Percentiles rank a stretch among this genome's conserved stretches.
Conservation (phyloP, 2,797 vertebrate species). For the Podarcis siculus region DNA sequence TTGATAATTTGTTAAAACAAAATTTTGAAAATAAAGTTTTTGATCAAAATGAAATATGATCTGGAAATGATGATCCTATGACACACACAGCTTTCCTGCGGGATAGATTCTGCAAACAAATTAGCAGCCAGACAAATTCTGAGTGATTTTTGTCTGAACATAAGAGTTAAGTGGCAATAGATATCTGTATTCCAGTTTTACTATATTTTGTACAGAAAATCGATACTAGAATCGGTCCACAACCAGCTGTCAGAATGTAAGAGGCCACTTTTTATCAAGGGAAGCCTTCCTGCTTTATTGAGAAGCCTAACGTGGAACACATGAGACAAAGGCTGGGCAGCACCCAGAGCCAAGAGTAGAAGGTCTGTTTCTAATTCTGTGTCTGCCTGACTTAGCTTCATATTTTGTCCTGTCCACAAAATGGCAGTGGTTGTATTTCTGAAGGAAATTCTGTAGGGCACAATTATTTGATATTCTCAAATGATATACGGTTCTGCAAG, state of each 20-base stretch:
- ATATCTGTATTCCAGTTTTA: background rate
- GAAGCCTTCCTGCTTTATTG: background rate
- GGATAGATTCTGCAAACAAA: background rate
- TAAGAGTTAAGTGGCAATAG: background rate
- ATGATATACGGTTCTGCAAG: slow-evolving; percentile 11
- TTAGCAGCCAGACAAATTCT: background rate
- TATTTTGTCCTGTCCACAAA: background rate
- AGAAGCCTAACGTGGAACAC: background rate
- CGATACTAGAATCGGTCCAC: background rate
- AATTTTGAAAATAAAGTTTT: background rate
- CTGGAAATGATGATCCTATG: background rate
- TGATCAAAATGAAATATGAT: background rate
- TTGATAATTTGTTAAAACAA: background rate
- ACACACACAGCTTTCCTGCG: no score
- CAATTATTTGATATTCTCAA: slow-evolving; percentile 27
- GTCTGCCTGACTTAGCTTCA: background rate
- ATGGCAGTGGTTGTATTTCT: background rate
- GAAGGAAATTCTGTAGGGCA: background rate
- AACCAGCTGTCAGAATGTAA: background rate
- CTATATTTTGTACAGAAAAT: background rate
- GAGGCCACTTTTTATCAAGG: background rate
- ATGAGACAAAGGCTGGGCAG: background rate
- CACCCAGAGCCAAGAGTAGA: background rate
- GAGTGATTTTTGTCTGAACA: background rate
- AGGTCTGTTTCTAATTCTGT: slow-evolving; percentile 4